Evolutionary conservation across 2,797 vertebrate species (phyloP).

Genomic region (Mus spretus): DNA sequence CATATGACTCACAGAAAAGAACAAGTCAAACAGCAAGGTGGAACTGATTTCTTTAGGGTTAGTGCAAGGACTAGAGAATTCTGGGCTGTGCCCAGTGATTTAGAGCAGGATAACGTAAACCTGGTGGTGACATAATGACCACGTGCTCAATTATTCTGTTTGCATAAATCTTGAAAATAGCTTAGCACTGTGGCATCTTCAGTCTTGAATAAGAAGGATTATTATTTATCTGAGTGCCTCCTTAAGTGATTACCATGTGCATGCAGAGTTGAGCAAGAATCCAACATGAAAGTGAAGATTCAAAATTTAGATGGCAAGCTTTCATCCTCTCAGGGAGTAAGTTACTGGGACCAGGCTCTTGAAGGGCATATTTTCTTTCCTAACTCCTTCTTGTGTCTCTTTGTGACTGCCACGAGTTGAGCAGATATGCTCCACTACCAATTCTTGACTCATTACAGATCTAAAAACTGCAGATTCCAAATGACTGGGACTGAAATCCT

Average conservation of each 20-base stretch:
- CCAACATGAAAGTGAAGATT: background rate
- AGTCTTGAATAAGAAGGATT: background rate
- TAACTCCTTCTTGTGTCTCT: background rate
- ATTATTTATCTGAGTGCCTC: background rate
- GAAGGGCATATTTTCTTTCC: background rate
- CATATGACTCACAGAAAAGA: background rate
- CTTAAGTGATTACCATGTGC: background rate
- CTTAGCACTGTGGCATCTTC: background rate
- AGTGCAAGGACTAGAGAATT: background rate
- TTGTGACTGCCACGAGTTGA: background rate
- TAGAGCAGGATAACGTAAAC: background rate
- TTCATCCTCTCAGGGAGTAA: background rate
- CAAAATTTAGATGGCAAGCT: background rate
- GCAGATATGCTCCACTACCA: too few species aligned
- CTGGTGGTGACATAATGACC: background rate
- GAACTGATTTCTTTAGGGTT: background rate
- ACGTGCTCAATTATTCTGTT: background rate
- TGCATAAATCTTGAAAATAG: background rate
- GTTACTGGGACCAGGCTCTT: background rate
- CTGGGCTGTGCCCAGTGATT: background rate
- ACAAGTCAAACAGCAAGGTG: background rate
- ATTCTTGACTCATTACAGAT: background rate
- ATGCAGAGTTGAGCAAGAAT: too few species aligned
- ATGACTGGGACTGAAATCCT: background rate
- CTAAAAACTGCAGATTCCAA: background rate